A percentile compares a stretch with the other conserved stretches of the same genome.
These are phyloP conservation scores for Perizoma flavofasciatum DNA, from an alignment of 2,888 invertebrate genomes.

Conservation along the genomic window DNA sequence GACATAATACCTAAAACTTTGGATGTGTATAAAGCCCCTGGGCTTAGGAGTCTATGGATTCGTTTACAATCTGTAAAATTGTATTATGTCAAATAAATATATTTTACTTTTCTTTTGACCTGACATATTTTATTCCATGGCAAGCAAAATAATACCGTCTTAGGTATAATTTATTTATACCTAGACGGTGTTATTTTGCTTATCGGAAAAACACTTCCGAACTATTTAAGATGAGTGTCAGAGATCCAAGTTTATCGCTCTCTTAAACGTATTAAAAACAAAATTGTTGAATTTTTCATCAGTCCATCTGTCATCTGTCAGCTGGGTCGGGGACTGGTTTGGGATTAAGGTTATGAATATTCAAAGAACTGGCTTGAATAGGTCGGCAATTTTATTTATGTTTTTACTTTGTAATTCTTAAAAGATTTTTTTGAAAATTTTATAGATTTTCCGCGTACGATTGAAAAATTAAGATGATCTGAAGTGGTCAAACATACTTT, in stretches of 20 bases:
- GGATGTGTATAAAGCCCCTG: no score
- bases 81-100: no score
- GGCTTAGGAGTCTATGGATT: no score
- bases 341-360: slow-evolving; percentile 17
- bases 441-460: background rate
- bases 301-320: slow-evolving; percentile 23
- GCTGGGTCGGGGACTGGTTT: slow-evolving; percentile 1
- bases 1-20: no score
- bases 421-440: background rate
- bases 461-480: no score
- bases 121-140: no score
- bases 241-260: slow-evolving; percentile 1
- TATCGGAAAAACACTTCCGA: background rate
- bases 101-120: no score
- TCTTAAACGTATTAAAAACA: slow-evolving; percentile 14
- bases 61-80: no score
- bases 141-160: no score
- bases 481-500: no score
- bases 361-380: slow-evolving; percentile 11
- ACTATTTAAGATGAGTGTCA: slow-evolving; percentile 2
- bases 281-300: slow-evolving; percentile 11
- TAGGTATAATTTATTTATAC: no score
- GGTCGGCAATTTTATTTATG: background rate
- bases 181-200: no score
- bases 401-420: slow-evolving; percentile 4